Base-by-base conservation (phyloP, 2,113 vertebrate genomes). In the Cebus imitator region DNA sequence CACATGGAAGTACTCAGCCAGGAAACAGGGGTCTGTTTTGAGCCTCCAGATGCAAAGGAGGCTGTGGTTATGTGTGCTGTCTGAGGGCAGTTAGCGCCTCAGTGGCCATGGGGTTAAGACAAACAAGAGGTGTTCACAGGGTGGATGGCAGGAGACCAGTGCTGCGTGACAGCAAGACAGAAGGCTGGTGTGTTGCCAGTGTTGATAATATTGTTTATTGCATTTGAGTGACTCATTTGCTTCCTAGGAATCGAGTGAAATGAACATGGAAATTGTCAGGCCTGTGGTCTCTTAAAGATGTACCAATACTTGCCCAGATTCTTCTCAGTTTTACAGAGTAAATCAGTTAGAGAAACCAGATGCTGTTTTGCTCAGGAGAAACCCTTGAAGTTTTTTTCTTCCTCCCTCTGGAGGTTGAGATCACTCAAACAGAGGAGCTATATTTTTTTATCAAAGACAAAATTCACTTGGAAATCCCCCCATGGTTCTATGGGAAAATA, bases 161-260 rank as follows among this genome's bases (percentile, higher is more conserved):
- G 5, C 43, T n/a, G 1, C 43, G 58, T 50, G 40, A 10, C 2
- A 35, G 50, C 27, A 8, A 57, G n/a, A 43, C 14, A 7, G 68
- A 66, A 55, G 21, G n/a, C 32, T 32, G 2, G 4, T 40, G 11
- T 86, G 72, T 70, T 57, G 35, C 83, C 78, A 66, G 40, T 12
- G 3, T 40, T 61, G 20, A 88, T 50, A 66, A 68, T 83, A 35
- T 48, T 37, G 55, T 89, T 82, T 25, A 79, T 57, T 87, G 55
- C 14, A 48, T 64, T 23, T 17, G 57, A 35, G 16, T 91, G 90
- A 91, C 72, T 96, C 87, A 84, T 43, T 92, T 23, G 6, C 73
- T 95, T 97, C 80, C 87, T 79, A 83, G 89, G 78, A 87, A 95
- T 20, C 40, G 30, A 91, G 32, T 88, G n/a, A 76, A 86, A 79